Evolutionary conservation across 2,888 invertebrate species (phyloP), one percentile per base, ranked within the genome.

Genomic region (Pharmacophagus antenor): DNA sequence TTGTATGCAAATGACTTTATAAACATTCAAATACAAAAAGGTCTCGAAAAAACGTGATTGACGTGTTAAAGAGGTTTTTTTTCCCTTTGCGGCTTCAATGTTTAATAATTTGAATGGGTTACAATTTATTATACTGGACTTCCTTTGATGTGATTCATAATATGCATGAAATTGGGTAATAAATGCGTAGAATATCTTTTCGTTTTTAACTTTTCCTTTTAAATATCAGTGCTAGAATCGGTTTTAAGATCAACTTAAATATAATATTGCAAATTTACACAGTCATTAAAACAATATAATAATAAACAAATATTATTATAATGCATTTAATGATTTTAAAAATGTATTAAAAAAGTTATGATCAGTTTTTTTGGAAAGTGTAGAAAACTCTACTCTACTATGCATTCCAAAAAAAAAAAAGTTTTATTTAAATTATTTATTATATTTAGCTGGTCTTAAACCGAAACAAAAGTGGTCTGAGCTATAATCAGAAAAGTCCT

Each of bases 1-100:
- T 81, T 85, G 80, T 86, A 86, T 85, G 84, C 73, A 80, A 85
- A 86, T 86, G 65, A 82, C 76, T 66, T 80, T 79, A 76, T 77
- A 79, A 76, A 75, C 74, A 76, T 79, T 75, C 77, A 77, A 79
- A 74, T 70, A 70, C 65, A 72, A 71, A 75, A 72, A 67, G 65
- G 62, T 63, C 54, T 60, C 52, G 59, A 66, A 69, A 73, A 75
- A 76, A 71, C 65, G 66, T 70, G 72, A 75, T 70, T 70, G 71
- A 75, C 73, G 73, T 70, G 75, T 69, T 69, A 72, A 31, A 69
- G 69, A 70, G 55, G 74, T 76, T 79, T 79, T 37, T 54, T 56
- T 73, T 69, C 67, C 54, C 56, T 58, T 56, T 50, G 64, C 61
- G 61, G 62, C 61, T 54, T 62, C 54, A 58, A 61, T 48, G 53